phyloP scores from a whole-genome alignment of 1,140 invertebrate genomes.

The Aricia agestis region DNA sequence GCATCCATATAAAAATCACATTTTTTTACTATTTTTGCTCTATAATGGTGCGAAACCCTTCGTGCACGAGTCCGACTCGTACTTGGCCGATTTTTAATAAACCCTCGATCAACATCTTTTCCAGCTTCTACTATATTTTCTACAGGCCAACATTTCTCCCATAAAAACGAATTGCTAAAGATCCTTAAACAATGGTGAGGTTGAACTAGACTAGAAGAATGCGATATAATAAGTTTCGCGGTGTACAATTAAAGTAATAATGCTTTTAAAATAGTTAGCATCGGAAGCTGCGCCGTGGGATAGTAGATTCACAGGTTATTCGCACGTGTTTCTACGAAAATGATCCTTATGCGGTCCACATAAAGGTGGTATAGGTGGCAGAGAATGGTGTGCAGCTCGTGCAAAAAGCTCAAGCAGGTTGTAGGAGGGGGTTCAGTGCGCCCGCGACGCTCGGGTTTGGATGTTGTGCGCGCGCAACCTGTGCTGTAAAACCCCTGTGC shows the following conservation, averaged over 20 bases:
- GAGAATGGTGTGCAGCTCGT: neutral
- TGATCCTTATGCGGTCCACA: neutral
- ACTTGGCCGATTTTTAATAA: no score
- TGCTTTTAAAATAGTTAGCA: constrained; percentile 14
- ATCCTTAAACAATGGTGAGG: neutral
- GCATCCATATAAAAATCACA: no score
- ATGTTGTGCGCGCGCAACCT: neutral
- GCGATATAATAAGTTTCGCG: neutral
- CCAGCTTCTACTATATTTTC: no score
- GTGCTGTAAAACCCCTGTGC: neutral
- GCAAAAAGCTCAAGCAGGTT: constrained; percentile 14
- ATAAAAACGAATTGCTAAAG: neutral
- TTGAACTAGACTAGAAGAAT: neutral
- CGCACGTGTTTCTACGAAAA: neutral
- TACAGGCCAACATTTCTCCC: no score
- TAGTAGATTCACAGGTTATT: neutral
- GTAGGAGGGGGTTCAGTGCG: neutral
- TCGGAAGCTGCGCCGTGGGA: constrained; percentile 8
- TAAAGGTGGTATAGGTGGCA: neutral
- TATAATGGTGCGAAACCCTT: no score
- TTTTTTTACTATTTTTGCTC: no score
- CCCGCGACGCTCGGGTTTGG: neutral
- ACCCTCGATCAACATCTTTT: no score
- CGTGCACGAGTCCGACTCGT: no score
- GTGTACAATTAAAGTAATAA: constrained; percentile 15